Evolutionary conservation across 1,140 invertebrate genomes (phyloP), one percentile per base, ranked within the genome.

Genomic region (Eumaeus atala): DNA sequence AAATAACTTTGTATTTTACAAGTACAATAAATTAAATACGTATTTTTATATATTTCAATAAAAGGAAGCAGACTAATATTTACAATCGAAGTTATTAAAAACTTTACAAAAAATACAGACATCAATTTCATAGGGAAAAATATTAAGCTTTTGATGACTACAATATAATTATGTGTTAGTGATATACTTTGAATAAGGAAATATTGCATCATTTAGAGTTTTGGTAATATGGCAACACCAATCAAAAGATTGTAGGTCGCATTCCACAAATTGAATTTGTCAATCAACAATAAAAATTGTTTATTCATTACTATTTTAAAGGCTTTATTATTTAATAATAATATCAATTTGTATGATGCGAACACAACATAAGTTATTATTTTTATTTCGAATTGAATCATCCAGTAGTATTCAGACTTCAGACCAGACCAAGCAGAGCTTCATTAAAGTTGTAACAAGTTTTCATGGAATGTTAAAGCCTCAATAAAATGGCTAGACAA

Each of bases 401-500:
- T 66, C 56, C 57, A 62, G 48, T 70, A 70, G 70, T 72, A 69
- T 58, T 72, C 62, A 66, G 70, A 70, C 66, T 75, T 72, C n/a
- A n/a, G n/a, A n/a, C n/a, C n/a, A 71, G 69, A 77, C 75, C 77
- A 79, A 83, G 78, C 68, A 71, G 72, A 78, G 67, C 73, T 74
- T 74, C 67, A 80, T 64, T 75, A 67, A 61, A 69, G 66, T 71
- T 74, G 70, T 75, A 74, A 70, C 62, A 67, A 73, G 73, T 71
- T 74, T 74, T 83, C 66, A 80, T 85, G 82, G 82, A 85, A 85
- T 85, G 82, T 85, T 83, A 77, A 78, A 84, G 78, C 77, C 70
- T 76, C 77, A 70, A 62, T 71, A 70, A 72, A 74, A 65, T 77
- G 75, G 82, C 74, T 77, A 76, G 70, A 74, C 71, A 70, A 71